These are phyloP conservation scores for Stegana nigrithorax DNA, from an alignment of 2,888 invertebrate genomes.

Conservation along the genomic window DNA sequence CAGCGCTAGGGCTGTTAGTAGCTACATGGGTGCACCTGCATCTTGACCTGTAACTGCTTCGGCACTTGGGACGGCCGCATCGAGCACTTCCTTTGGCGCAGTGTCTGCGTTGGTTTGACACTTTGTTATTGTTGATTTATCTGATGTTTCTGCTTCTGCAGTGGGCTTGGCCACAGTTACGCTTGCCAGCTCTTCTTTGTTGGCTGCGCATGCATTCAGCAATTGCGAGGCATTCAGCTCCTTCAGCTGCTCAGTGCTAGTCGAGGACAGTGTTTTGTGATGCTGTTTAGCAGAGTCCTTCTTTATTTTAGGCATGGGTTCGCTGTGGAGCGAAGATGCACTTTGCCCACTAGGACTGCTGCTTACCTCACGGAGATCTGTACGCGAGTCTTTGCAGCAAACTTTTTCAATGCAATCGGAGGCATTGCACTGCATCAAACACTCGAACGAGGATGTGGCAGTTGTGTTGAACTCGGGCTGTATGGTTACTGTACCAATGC, in stretches of 20 bases:
- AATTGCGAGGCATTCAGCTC: slow-evolving; percentile 40
- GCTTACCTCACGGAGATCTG: slow-evolving; percentile 55
- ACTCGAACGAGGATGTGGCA: slow-evolving; percentile 54
- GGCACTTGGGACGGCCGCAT: too few relatives aligned
- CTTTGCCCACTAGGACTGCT: slow-evolving; percentile 35
- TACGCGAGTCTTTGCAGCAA: slow-evolving; percentile 61
- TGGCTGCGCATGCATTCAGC: slow-evolving; percentile 9
- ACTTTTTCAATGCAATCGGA: slow-evolving; percentile 63
- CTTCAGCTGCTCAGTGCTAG: slow-evolving; percentile 31
- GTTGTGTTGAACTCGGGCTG: slow-evolving; percentile 82
- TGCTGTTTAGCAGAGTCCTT: not conserved
- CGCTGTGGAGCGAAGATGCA: slow-evolving; percentile 17
- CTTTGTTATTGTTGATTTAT: not conserved
- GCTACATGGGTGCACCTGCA: too few relatives aligned
- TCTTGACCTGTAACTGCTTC: too few relatives aligned
- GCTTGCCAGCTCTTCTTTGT: not conserved
- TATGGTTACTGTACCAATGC: slow-evolving; percentile 85
- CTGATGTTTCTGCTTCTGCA: not conserved
- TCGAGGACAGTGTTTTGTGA: too few relatives aligned
- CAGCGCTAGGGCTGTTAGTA: too few relatives aligned
- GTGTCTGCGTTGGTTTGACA: not conserved
- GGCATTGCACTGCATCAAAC: slow-evolving; percentile 60
- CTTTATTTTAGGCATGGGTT: not conserved
- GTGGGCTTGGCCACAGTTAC: not conserved
- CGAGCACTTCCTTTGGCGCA: not conserved